These are phyloP conservation scores for Stichodactyla helianthus DNA, from an alignment of 64 coral and sea anemone genomes.

Conservation along the genomic window DNA sequence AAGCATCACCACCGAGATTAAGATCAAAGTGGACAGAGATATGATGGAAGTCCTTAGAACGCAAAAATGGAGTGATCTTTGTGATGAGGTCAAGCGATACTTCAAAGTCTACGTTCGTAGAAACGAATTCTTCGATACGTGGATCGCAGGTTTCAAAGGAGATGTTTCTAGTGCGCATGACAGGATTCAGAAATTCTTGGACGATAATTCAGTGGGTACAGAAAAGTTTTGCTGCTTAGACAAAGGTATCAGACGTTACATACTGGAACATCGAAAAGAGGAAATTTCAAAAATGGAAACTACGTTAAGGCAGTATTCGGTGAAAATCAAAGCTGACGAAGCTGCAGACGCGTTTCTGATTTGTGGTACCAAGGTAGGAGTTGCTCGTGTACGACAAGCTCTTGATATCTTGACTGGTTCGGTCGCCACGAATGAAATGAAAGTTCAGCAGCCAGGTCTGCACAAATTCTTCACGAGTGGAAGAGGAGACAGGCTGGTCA, in stretches of 20 bases:
- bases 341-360: slow-evolving; percentile 34
- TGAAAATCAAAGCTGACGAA: slow-evolving; percentile 14
- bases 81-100: background rate
- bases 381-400: background rate
- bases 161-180: background rate
- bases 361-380: slow-evolving; percentile 41
- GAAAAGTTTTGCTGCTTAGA: background rate
- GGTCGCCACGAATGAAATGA: background rate
- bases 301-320: slow-evolving; percentile 18
- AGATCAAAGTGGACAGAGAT: background rate
- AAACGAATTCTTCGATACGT: background rate
- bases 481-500: slow-evolving; percentile 22
- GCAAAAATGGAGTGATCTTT: background rate
- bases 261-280: slow-evolving; percentile 23
- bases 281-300: slow-evolving; percentile 30
- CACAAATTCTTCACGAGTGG: slow-evolving; percentile 21
- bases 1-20: background rate
- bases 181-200: slow-evolving; percentile 10
- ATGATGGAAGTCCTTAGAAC: background rate
- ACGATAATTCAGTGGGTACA: slow-evolving; percentile 6
- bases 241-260: slow-evolving; percentile 16
- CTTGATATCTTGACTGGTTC: background rate
- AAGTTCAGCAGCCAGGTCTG: slow-evolving; percentile 39
- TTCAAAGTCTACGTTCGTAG: background rate
- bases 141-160: background rate